Base-by-base conservation (phyloP, 2,888 invertebrate species). In the Xanthorhoe spadicearia region DNA sequence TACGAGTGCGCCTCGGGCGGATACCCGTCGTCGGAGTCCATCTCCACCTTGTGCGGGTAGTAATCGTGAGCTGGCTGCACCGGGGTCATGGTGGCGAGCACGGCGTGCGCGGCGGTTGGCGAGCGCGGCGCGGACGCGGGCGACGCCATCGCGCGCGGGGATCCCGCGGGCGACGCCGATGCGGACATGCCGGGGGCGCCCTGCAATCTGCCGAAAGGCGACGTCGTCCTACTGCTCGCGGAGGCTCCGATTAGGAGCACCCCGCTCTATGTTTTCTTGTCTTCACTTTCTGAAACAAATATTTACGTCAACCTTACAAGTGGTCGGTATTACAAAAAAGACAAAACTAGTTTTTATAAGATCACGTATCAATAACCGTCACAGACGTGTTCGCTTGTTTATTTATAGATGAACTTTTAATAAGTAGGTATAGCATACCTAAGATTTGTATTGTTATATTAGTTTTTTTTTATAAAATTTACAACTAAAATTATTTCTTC, bases 1-100 rank as follows among this genome's bases (percentile, higher is more conserved):
- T 95, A 94, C 63, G 94, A 93, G 75, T 94, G 93, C 70, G 95
- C 94, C 78, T 94, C 94, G 79, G 95, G 95, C 23, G 94, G 94
- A 79, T 94, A 94, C 68, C 94, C 94, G 66, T 93, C 93, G 75
- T 93, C 93, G 64, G 94, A 93, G 80, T 95, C 95, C 93, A 95
- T 94, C 80, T 95, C 95, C 66, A 95, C 95, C 78, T 95, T 93
- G 82, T 93, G 93, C 62, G 92, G 92, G 80, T 93, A 93, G 79
- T 93, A 94, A 81, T 97, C 97, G 78, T 97, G 94, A 46, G 97
- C 97, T n/a, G 96, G 97, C 77, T 91, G 92, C 74, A 97, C 97
- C 64, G 97, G 97, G 69, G 97, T 97, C 97, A 97, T 97, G 81
- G 97, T 97, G 74, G 97, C 96, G 75, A 97, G 94, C 89, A 97